A percentile compares a stretch with the other conserved stretches of the same genome.
Evolutionary conservation across 2,888 invertebrate species (phyloP).

Genomic region (Geophilus truncorum): DNA sequence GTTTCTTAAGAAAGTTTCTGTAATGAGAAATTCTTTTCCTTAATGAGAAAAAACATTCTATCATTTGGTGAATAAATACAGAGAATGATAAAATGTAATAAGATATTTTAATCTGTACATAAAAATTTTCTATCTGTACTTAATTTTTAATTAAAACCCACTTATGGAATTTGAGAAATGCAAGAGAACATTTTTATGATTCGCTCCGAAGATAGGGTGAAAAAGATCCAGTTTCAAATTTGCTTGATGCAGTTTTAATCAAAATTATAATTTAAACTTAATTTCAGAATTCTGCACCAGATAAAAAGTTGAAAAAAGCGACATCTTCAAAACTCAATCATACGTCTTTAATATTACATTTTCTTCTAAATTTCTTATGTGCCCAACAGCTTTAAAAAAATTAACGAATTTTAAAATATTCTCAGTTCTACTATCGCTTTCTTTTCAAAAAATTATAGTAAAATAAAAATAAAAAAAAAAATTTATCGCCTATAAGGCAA

Average conservation of each 20-base stretch:
- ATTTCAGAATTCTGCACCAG: background rate
- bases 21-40: background rate
- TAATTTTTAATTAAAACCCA: constrained; percentile 2
- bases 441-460: background rate
- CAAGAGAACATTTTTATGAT: background rate
- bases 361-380: background rate
- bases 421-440: background rate
- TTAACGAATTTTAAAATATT: background rate
- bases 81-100: background rate
- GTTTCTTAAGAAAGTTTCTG: no score
- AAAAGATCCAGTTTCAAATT: background rate
- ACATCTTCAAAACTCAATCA: background rate
- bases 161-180: constrained; percentile 19
- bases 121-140: background rate
- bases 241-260: constrained; percentile 14
- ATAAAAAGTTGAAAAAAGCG: background rate
- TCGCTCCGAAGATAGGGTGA: background rate
- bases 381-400: background rate
- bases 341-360: background rate
- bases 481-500: background rate
- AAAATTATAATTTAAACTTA: background rate
- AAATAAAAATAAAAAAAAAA: no score
- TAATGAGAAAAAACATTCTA: background rate
- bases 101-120: background rate
- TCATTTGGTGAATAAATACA: background rate